Conservation (phyloP, 2,113 vertebrate species). For the Oncorhynchus mykiss region DNA sequence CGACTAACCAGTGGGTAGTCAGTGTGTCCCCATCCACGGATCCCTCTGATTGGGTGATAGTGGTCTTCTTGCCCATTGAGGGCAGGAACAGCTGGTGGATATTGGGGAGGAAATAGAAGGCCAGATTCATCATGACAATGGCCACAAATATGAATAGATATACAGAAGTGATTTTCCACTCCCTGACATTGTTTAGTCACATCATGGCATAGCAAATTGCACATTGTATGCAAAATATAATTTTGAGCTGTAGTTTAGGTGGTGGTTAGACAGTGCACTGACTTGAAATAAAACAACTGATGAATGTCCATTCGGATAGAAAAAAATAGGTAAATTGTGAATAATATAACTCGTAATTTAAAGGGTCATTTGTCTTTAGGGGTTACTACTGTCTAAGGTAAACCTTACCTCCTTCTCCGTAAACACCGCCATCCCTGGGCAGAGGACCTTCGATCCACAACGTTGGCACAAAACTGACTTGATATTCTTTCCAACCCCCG, state of each 20-base stretch:
- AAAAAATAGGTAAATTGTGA: too few relatives aligned
- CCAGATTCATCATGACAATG: conserved; percentile 2
- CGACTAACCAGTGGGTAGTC: conserved; percentile 89
- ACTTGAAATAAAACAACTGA: too few relatives aligned
- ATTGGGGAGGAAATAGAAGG: conserved; percentile 19
- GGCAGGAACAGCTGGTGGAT: conserved; percentile 86
- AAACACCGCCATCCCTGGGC: conserved; percentile 84
- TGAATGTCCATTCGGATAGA: too few relatives aligned
- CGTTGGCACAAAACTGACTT: conserved; percentile 90
- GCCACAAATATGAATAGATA: neutral
- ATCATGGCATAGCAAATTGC: too few relatives aligned
- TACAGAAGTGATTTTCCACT: too few relatives aligned
- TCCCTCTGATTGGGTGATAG: conserved; percentile 63
- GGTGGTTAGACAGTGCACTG: too few relatives aligned
- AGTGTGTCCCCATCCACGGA: conserved; percentile 81
- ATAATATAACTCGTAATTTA: too few relatives aligned
- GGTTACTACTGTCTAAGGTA: too few relatives aligned
- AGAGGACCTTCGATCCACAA: conserved; percentile 88
- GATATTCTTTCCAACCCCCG: conserved; percentile 85
- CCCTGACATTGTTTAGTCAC: too few relatives aligned
- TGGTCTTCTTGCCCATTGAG: conserved; percentile 87
- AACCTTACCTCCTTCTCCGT: conserved; percentile 82
- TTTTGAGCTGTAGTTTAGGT: too few relatives aligned
- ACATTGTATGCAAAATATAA: too few relatives aligned
- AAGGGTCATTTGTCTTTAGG: too few relatives aligned